Evolutionary conservation across 37 sponge, comb jelly and placozoan species (phyloP).

Genomic region (Dysidea cf. avara): DNA sequence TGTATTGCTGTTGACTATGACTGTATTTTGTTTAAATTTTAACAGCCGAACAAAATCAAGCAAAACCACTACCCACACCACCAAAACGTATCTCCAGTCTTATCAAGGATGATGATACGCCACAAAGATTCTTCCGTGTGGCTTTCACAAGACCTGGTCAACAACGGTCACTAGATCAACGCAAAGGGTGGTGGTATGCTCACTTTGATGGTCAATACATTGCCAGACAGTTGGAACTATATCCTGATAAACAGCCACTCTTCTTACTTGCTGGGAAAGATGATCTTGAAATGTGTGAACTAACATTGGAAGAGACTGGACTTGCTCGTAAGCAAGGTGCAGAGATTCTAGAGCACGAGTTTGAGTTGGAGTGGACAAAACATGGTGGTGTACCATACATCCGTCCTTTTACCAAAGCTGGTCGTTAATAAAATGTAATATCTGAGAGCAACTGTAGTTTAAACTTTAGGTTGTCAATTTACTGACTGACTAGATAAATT

Average conservation of each 20-base stretch:
- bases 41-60: too few relatives aligned
- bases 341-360: slow-evolving; percentile 84
- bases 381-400: slow-evolving; percentile 76
- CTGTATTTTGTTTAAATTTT: too few relatives aligned
- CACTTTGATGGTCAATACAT: slow-evolving; percentile 98
- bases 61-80: too few relatives aligned
- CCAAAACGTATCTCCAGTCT: too few relatives aligned
- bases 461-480: too few relatives aligned
- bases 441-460: too few relatives aligned
- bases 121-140: slow-evolving; percentile 89
- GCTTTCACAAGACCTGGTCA: slow-evolving; percentile 84
- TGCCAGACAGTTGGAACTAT: slow-evolving; percentile 93
- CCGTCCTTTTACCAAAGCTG: slow-evolving; percentile 4
- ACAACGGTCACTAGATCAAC: slow-evolving; percentile 41
- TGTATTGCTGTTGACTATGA: too few relatives aligned
- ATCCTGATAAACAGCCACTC: slow-evolving; percentile 78
- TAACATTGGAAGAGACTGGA: slow-evolving; percentile 92
- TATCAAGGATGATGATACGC: slow-evolving; percentile 29
- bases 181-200: slow-evolving; percentile 98
- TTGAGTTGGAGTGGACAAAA: slow-evolving; percentile 84
- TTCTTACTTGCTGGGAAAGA: slow-evolving; percentile 87
- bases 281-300: slow-evolving; percentile 97
- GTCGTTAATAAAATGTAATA: too few relatives aligned
- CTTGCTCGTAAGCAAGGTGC: slow-evolving; percentile 87
- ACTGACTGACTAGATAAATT: too few relatives aligned